These are phyloP conservation scores for Pterostichus madidus DNA, from an alignment of 2,888 invertebrate genomes.

Conservation along the genomic window DNA sequence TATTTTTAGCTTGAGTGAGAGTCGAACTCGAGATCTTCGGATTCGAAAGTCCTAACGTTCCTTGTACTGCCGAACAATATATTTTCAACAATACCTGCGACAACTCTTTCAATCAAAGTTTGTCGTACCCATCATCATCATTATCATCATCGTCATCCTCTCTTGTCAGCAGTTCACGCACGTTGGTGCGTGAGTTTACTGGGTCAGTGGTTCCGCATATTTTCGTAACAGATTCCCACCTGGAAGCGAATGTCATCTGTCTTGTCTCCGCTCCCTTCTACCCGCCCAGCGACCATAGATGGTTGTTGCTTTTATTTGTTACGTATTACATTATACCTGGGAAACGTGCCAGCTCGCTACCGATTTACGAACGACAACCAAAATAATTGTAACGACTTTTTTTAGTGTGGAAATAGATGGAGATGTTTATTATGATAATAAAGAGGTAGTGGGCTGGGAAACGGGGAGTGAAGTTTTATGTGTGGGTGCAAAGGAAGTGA, in stretches of 20 bases:
- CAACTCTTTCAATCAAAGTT: too few species aligned
- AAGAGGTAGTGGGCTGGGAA: not conserved
- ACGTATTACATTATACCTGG: conserved; percentile 65
- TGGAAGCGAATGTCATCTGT: conserved; percentile 61
- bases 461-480: too few species aligned
- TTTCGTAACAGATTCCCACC: conserved; percentile 60
- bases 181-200: conserved; percentile 39
- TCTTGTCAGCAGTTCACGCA: not conserved
- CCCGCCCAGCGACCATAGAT: conserved; percentile 5
- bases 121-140: not conserved
- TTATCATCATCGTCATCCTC: not conserved
- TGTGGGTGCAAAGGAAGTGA: conserved; percentile 28
- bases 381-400: conserved; percentile 32
- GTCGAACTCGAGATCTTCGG: too few species aligned
- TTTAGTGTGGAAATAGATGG: conserved; percentile 9
- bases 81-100: too few species aligned
- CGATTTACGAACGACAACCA: conserved; percentile 23
- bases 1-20: too few species aligned
- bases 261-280: not conserved
- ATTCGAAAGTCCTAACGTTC: too few species aligned
- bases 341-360: conserved; percentile 53
- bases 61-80: too few species aligned
- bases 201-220: conserved; percentile 64
- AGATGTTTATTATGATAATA: conserved; percentile 35
- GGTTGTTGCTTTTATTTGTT: conserved; percentile 50